These are phyloP conservation scores for Urechis unicinctus DNA, from an alignment of 2,888 invertebrate species.

Conservation along the genomic window DNA sequence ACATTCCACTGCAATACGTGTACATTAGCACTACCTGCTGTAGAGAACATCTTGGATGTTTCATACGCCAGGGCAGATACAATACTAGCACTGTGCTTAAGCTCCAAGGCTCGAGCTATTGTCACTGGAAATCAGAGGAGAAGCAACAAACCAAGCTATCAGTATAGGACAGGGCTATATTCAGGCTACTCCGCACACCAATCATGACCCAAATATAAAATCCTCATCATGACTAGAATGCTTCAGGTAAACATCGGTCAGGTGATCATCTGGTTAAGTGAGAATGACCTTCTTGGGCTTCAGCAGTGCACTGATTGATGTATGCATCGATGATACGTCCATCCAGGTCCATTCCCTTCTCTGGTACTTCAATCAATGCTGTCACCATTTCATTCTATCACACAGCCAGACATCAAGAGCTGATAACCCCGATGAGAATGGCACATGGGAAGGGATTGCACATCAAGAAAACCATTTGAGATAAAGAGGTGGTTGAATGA, in stretches of 20 bases:
- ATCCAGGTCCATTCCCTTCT: constrained; percentile 58
- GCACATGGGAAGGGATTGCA: too few relatives aligned
- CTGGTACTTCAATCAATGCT: constrained; percentile 44
- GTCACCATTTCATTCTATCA: constrained; percentile 34
- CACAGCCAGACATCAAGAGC: too few relatives aligned
- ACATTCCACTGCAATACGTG: neutral
- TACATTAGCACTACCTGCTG: constrained; percentile 6
- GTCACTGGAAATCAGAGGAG: constrained; percentile 56
- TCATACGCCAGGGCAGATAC: constrained; percentile 61
- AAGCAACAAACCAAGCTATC: too few relatives aligned
- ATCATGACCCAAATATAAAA: too few relatives aligned
- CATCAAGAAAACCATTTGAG: too few relatives aligned
- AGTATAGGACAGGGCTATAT: too few relatives aligned
- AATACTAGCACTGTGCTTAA: constrained; percentile 59
- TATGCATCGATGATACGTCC: constrained; percentile 58
- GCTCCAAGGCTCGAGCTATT: constrained; percentile 61
- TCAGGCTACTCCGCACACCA: too few relatives aligned
- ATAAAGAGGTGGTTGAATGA: too few relatives aligned
- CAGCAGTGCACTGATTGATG: constrained; percentile 60
- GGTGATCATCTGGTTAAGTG: too few relatives aligned
- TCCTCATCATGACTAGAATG: too few relatives aligned
- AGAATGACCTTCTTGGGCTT: constrained; percentile 64
- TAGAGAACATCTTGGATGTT: constrained; percentile 57
- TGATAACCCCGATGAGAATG: too few relatives aligned
- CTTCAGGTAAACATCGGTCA: too few relatives aligned